Evolutionary conservation across 2,113 vertebrate species (phyloP), one percentile per base, ranked within the genome.

Genomic region (Cebus imitator): DNA sequence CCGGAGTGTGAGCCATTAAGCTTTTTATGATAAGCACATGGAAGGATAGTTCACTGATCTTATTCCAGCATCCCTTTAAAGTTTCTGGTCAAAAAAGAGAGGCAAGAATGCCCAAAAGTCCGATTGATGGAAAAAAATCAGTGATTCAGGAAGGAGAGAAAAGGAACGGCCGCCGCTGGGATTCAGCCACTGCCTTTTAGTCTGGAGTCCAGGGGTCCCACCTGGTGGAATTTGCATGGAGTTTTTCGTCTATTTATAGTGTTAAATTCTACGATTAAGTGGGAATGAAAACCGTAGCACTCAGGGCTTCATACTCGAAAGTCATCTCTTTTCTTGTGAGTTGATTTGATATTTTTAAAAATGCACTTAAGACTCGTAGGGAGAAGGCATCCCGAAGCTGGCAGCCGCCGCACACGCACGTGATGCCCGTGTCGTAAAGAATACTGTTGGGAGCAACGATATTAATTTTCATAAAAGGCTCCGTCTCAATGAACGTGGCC

Each of bases 101-200:
- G 7, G 8, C 61, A 23, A 21, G 7, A 4, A 23, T 11, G 32
- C 2, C n/a, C 48, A 5, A 20, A 43, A 61, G 23, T 37, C 32
- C 18, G 0, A 35, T 16, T 5, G 81, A 6, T 18, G 40, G 25
- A 32, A 68, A 61, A 76, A 52, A 16, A 8, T n/a, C 30, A 0
- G 37, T 40, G 5, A n/a, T 73, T 13, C 27, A 8, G 9, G 80
- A 35, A 58, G 21, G 58, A 13, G 55, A 30, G 11, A 16, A 21
- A 30, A 0, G 11, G 27, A 64, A 64, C 0, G 1, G 40, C 37
- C 5, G 10, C 27, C 13, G 16, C 55, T 40, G 6, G 9, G 10
- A 13, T 37, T 45, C n/a, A 12, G 2, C 5, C 21, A 13, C 14
- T 12, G 57, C 32, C 64, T 48, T 58, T 16, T 12, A 27, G 30